Conservation (phyloP, 2,888 invertebrate genomes). For the Caenorhabditis panamensis region DNA sequence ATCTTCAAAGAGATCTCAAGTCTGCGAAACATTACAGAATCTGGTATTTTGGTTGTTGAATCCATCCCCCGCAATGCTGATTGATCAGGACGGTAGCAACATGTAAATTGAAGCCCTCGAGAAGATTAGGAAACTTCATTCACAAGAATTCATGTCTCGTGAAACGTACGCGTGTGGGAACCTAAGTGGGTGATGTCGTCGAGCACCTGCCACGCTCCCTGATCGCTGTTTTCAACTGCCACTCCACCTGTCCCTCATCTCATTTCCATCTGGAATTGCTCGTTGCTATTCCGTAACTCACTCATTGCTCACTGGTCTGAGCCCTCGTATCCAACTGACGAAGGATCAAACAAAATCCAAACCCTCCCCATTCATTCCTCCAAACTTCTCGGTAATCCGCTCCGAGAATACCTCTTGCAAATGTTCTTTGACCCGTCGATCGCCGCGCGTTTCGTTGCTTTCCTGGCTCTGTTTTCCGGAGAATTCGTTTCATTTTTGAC, state of each 20-base stretch:
- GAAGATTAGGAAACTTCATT: no score
- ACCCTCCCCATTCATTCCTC: no score
- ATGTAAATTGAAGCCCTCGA: no score
- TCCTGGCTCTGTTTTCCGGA: slow-evolving; percentile 10
- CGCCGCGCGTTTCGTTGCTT: not conserved
- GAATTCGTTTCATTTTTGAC: slow-evolving; percentile 17
- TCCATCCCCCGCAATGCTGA: no score
- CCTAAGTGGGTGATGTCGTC: no score
- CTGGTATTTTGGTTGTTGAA: slow-evolving; percentile 5
- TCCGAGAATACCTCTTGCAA: not conserved
- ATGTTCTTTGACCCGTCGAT: slow-evolving; percentile 19
- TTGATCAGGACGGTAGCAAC: no score
- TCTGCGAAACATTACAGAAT: not conserved
- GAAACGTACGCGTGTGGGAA: no score
- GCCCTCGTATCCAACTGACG: no score
- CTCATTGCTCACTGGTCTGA: not conserved
- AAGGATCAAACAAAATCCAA: no score
- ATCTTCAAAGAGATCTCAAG: slow-evolving; percentile 16
- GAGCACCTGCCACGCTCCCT: not conserved
- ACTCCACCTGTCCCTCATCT: not conserved
- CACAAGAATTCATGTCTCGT: no score
- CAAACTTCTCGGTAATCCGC: no score
- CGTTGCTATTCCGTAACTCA: not conserved
- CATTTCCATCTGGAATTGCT: not conserved
- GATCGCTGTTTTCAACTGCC: not conserved